Evolutionary conservation across 92 coral and sea anemone genomes (phyloP), one percentile per base, ranked within the genome.

Genomic region (Epizoanthus ramosus): DNA sequence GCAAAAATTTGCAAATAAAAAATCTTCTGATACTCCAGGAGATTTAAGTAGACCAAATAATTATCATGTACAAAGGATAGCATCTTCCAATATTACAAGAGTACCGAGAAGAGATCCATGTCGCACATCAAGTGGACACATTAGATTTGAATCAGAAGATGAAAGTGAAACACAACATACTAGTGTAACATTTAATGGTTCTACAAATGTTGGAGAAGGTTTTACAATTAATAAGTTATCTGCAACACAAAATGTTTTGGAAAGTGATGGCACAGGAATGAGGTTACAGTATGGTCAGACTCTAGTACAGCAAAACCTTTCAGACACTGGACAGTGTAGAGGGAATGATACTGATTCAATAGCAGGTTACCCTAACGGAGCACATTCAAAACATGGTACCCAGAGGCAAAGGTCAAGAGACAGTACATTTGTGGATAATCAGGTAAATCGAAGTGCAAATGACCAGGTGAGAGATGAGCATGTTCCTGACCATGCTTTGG

Each of bases 71-170:
- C 15, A 50, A 50, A 50, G 16, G 16, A 50, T 10, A 9, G 54
- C 54, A 50, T 16, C 54, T 50, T 50, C 54, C 54, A 50, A 13
- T 50, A 50, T 50, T 50, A 5, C 54, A 12, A 50, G 54, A 50
- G 54, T 50, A 2, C 54, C 0, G 43, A 6, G 43, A 14, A 63
- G 68, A 1, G 8, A 3, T 14, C 45, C 24, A 13, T 35, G 72
- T 23, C 57, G n/a, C 17, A 21, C 24, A 58, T 73, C 85, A 13
- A 39, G 61, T 13, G 87, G 81, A 59, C 98, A 94, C 83, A 92
- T 94, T 22, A 88, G 95, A 22, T 94, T 94, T 92, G 93, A 92
- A 58, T 88, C 87, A 24, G 94, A 88, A 17, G 91, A 82, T 25
- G 87, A 59, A 28, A 73, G 35, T 25, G 79, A 73, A 73, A 65